Evolutionary conservation across 2,888 invertebrate genomes (phyloP).

Genomic region (Alentia gelatinosa): DNA sequence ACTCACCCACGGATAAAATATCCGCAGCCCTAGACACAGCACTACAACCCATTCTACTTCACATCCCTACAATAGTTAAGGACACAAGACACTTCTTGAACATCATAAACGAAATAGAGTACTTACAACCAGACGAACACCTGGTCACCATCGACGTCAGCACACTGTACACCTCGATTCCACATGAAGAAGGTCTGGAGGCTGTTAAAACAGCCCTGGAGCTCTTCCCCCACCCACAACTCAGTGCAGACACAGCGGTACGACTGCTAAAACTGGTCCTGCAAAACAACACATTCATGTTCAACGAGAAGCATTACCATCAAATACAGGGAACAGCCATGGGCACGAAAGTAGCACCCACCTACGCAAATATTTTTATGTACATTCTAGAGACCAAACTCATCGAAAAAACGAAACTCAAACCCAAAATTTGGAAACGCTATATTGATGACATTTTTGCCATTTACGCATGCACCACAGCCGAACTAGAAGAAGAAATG

Average conservation of each 20-base stretch:
- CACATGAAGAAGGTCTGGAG: neutral
- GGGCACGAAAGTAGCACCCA: neutral
- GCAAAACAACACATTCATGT: neutral
- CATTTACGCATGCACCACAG: neutral
- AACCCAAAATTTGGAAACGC: neutral
- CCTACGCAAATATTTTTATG: neutral
- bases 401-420: neutral
- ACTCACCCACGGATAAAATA: neutral
- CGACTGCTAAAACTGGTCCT: neutral
- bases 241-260: too few relatives aligned
- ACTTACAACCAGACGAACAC: neutral
- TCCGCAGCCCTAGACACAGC: neutral
- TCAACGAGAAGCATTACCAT: neutral
- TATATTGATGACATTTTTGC: neutral
- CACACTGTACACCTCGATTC: neutral
- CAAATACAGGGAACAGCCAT: conserved; percentile 32
- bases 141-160: neutral
- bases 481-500: too few relatives aligned
- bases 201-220: neutral
- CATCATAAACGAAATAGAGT: neutral
- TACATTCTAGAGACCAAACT: neutral
- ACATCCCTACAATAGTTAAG: neutral
- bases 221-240: neutral
- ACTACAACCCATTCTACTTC: neutral
- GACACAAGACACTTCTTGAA: neutral